Base-by-base conservation (phyloP, 2,797 vertebrate genomes). In the Pangasius macronema region DNA sequence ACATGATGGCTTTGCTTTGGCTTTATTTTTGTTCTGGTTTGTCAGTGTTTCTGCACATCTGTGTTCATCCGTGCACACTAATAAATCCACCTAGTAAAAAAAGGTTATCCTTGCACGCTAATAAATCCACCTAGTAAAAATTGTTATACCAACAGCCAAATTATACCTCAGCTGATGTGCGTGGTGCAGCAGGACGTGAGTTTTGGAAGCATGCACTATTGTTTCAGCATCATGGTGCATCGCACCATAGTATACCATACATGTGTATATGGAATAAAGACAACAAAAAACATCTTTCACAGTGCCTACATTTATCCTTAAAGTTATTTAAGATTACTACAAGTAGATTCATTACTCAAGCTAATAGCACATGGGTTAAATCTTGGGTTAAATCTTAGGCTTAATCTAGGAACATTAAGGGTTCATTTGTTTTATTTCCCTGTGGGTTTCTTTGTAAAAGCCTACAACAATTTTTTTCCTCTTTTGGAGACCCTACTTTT, bases 281-380 rank as follows among this genome's bases (percentile, higher is more conserved):
- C 18, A 22, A 36, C 18, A 33, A 33, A 55, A 75, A 33, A 53
- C 3, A 80, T 57, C 30, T 14, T 61, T 57, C 46, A 79, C 51
- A 82, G 55, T 59, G 22, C 68, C 76, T 57, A 55, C 57, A 83
- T 85, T 80, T 42, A 83, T 84, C 84, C 80, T 85, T 83, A 80
- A 79, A 89, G 42, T 68, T 14, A 63, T 87, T 51, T 72, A 65
- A 63, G 59, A 75, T 68, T 72, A 85, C 88, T 86, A 55, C 63
- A 79, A 39, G 88, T 82, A 88, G 82, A 90, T 46, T 89, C 84
- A 87, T 89, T 89, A 88, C 77, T 82, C 77, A 80, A 39, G 10
- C 22, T 59, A 39, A 79, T 57, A 30, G 49, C 16, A 53, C 27
- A 5, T 30, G 42, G 42, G 8, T 46, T 46, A 75, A 75, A 75